phyloP scores from a whole-genome alignment of 64 coral and sea anemone species.

The Platygyra sinensis region DNA sequence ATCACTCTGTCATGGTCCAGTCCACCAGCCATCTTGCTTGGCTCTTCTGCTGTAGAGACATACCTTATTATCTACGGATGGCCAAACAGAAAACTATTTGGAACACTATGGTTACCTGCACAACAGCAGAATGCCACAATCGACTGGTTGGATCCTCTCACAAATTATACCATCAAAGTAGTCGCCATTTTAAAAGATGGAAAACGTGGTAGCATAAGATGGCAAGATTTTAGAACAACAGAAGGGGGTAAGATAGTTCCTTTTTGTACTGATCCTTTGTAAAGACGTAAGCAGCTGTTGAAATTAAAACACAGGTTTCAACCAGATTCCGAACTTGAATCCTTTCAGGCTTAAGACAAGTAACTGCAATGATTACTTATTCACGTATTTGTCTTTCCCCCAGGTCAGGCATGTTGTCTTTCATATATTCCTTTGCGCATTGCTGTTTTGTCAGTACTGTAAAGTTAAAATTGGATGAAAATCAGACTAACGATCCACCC shows the following conservation, averaged over 20 bases:
- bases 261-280: neutral
- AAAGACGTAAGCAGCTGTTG: neutral
- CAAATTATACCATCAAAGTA: neutral
- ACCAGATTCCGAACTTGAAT: no score
- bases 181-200: neutral
- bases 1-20: neutral
- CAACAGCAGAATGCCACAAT: neutral
- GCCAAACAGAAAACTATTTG: neutral
- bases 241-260: neutral
- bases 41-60: neutral
- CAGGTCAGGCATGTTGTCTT: no score
- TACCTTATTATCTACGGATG: neutral
- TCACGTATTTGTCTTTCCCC: no score
- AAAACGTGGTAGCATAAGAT: conserved; percentile 1
- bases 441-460: no score
- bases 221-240: neutral
- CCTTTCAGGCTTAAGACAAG: no score
- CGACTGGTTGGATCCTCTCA: neutral
- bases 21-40: neutral
- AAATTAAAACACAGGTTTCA: no score
- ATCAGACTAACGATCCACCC: no score
- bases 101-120: neutral
- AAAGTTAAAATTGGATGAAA: no score
- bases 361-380: no score
- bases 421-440: no score